Evolutionary conservation across 2,113 vertebrate genomes (phyloP), one percentile per base, ranked within the genome.

Genomic region (Engraulis encrasicolus): DNA sequence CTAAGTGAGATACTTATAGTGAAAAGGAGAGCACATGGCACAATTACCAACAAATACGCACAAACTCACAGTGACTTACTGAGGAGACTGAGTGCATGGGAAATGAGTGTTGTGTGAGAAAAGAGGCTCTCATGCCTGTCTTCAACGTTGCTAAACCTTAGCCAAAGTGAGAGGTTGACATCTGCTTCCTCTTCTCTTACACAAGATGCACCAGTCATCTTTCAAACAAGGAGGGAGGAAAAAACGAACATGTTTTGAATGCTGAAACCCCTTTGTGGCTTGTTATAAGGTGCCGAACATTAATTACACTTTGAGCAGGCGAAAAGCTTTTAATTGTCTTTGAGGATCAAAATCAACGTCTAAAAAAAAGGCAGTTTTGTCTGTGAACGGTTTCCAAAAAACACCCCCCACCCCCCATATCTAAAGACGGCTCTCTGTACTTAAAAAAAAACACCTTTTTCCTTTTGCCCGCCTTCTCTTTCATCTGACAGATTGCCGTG

Each of bases 401-500:
- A n/a, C n/a, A n/a, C n/a, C n/a, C n/a, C n/a, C n/a, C 66, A 74
- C 34, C 66, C 23, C n/a, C 23, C 6, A 23, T 34, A 14, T 74
- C 27, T 74, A 31, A 36, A 74, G 66, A 31, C 34, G 66, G 66
- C 31, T 74, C 66, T 74, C 23, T 66, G 58, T 66, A 66, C 23
- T 58, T 34, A 27, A n/a, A n/a, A n/a, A n/a, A n/a, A n/a, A n/a
- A n/a, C 66, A 9, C 15, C 17, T 27, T 14, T 14, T 31, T 74
- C 27, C 14, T 17, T 74, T 9, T 74, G 66, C 66, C 66, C 31
- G 17, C 66, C 66, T 74, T 36, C 66, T 74, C 66, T 74, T 74
- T 74, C 66, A 74, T 74, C 66, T 74, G 66, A 74, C 66, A 74
- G 66, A 74, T 74, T 74, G 66, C 31, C 2, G 34, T 74, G 66